Percentiles rank a stretch among this genome's conserved stretches.
Conservation (phyloP, 2,113 vertebrate genomes). For the Rynchops niger region DNA sequence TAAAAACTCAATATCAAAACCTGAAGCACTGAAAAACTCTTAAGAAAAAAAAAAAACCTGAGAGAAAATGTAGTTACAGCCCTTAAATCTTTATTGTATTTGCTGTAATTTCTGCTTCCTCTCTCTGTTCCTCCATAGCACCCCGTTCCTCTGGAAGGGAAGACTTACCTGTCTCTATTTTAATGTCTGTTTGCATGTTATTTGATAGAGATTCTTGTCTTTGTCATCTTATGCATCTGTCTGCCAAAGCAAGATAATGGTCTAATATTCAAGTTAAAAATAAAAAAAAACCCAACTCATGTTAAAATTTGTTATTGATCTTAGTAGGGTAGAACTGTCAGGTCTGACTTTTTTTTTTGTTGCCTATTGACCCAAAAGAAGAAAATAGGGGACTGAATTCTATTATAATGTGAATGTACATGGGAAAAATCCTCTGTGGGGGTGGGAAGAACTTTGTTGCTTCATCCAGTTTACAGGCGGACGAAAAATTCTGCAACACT, state of each 20-base stretch:
- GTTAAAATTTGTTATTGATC: background rate
- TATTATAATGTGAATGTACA: background rate
- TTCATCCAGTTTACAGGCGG: background rate
- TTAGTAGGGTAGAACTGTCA: background rate
- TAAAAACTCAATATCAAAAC: background rate
- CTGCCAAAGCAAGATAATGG: background rate
- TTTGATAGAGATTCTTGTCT: background rate
- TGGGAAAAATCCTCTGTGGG: background rate
- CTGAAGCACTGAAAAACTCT: background rate
- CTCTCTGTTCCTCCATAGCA: background rate
- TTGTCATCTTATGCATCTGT: background rate
- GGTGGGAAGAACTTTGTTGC: background rate
- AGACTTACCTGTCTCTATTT: background rate
- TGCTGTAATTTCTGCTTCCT: background rate
- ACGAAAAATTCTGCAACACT: background rate
- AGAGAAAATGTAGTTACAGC: background rate
- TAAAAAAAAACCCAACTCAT: background rate
- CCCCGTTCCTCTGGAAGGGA: background rate
- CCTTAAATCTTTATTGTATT: background rate
- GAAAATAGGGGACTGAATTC: background rate
- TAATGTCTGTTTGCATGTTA: background rate
- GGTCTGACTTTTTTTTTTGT: background rate
- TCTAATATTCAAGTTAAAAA: background rate
- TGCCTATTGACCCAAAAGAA: background rate
- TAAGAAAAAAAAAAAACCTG: background rate